Evolutionary conservation across 2,113 vertebrate species (phyloP).

Genomic region (Oostethus manadensis): DNA sequence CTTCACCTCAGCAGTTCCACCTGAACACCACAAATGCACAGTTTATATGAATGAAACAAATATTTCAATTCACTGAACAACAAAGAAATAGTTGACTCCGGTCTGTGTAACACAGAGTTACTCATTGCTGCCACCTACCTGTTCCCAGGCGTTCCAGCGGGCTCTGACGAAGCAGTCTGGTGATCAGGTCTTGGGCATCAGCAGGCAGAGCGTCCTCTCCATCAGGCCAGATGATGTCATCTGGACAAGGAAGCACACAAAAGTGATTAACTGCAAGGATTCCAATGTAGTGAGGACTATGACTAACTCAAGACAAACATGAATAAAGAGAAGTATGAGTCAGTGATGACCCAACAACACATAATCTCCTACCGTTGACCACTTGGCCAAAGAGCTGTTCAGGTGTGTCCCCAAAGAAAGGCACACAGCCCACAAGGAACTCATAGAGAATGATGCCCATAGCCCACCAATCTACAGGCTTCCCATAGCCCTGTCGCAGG

Average conservation of each 20-base stretch:
- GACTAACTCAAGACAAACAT: background rate
- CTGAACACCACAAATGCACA: conserved; percentile 51
- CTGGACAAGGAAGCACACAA: conserved; percentile 56
- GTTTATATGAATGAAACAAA: too few species aligned
- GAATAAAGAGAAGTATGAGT: background rate
- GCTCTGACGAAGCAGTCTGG: conserved; percentile 80
- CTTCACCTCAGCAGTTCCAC: conserved; percentile 87
- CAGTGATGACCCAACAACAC: background rate
- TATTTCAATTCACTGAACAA: too few species aligned
- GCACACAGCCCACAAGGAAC: conserved; percentile 92
- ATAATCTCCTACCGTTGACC: conserved; percentile 80
- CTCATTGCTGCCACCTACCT: conserved; percentile 64
- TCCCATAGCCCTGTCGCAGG: conserved; percentile 89
- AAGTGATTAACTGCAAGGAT: background rate
- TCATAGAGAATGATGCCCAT: conserved; percentile 93
- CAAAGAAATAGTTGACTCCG: too few species aligned
- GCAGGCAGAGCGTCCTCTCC: conserved; percentile 85
- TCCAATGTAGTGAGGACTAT: background rate
- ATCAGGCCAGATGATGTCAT: conserved; percentile 93
- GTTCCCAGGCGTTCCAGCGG: conserved; percentile 89
- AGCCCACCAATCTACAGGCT: conserved; percentile 97
- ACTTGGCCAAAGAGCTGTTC: conserved; percentile 95
- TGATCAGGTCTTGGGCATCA: conserved; percentile 90
- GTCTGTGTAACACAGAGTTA: background rate
- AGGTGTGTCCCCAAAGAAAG: conserved; percentile 93